Base-by-base conservation (phyloP, 2,113 vertebrate species). In the Malurus elegans region DNA sequence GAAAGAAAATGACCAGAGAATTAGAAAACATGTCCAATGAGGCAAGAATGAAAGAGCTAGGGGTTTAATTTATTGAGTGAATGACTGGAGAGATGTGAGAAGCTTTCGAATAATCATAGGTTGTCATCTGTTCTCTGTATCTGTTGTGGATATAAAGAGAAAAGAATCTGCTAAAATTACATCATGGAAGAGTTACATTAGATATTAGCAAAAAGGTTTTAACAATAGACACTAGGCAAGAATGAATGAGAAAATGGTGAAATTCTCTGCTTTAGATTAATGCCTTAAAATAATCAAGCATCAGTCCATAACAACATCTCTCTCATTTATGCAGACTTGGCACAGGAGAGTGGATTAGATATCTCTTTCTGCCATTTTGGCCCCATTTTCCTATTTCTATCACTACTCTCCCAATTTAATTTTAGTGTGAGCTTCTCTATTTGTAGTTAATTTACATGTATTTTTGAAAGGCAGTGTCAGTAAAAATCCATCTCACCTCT, bases 1-100 rank as follows among this genome's bases (percentile, higher is more conserved):
- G 62, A 85, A 78, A 94, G 83, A 91, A 86, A 94, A 90, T 40
- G 51, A 71, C 32, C 53, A 84, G 70, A 66, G 83, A 71, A 78
- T 86, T 91, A 78, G 67, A 80, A 88, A 83, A 71, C 29, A 48
- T 38, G 62, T 23, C 32, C 64, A 74, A 10, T 42, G 60, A 70
- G 47, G 51, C 64, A 91, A 86, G 65, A 86, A 80, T 45, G 60
- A 83, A 67, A 67, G 65, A 92, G 21, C 14, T 48, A 51, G 40
- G 18, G 9, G 21, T 26, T 90, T 90, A 50, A 65, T 88, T 73
- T 80, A 66, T 47, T 40, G 64, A 94, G 78, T 62, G 44, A 80
- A 51, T 40, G 60, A 51, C 83, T 71, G 47, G 79, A 86, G 51
- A 73, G 38, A 74, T 0, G 1, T 51, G 69, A 86, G 76, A 74